Evolutionary conservation across 2,888 invertebrate species (phyloP).

Genomic region (Andrena marginata): DNA sequence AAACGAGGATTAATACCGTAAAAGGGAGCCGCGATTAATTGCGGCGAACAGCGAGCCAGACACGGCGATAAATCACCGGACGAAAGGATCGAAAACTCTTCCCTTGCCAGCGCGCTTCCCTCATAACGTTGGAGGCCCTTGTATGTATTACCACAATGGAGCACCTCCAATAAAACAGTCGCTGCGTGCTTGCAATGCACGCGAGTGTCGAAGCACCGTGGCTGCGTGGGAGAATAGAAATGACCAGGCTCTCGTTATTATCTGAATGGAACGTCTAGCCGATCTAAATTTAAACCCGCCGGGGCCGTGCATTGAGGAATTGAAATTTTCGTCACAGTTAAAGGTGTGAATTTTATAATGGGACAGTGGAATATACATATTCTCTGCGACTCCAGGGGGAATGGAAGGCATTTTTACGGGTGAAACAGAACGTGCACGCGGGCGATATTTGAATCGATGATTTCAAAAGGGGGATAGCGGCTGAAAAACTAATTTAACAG

Average conservation of each 20-base stretch:
- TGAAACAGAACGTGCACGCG: neutral
- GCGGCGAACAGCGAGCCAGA: neutral
- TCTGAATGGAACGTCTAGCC: conserved; percentile 19
- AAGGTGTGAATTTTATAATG: neutral
- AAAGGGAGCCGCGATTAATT: conserved; percentile 54
- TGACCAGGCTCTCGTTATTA: conserved; percentile 24
- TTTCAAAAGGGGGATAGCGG: too few relatives aligned
- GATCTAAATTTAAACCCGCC: conserved; percentile 38
- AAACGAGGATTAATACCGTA: conserved; percentile 54
- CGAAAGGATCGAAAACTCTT: conserved; percentile 14
- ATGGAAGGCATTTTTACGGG: neutral
- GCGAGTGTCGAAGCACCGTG: conserved; percentile 13
- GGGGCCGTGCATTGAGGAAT: neutral
- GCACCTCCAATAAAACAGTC: conserved; percentile 1
- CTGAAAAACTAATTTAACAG: too few relatives aligned
- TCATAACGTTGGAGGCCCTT: neutral
- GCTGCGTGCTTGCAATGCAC: neutral
- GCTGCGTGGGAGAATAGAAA: conserved; percentile 40
- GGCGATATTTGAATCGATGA: too few relatives aligned
- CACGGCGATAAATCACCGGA: conserved; percentile 34
- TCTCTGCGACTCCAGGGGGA: too few relatives aligned
- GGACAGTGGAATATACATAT: neutral
- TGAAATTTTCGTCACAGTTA: neutral
- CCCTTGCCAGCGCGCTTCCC: neutral
- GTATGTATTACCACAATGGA: neutral